These are phyloP conservation scores for Peromyscus polionotus DNA, from an alignment of 2,113 vertebrate species.

Conservation along the genomic window DNA sequence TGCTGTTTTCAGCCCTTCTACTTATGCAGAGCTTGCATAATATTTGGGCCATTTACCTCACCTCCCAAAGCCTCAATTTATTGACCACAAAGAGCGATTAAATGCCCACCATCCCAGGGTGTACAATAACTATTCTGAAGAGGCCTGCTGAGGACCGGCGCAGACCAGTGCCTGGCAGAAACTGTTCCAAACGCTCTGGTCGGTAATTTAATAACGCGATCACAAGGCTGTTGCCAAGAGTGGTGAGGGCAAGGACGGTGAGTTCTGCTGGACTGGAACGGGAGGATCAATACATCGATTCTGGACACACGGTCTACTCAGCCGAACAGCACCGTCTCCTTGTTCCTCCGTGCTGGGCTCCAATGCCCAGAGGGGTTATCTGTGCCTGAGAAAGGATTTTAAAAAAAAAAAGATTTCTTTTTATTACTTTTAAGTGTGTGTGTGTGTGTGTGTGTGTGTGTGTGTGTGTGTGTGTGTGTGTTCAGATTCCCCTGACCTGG, in stretches of 20 bases:
- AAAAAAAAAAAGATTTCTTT: neutral
- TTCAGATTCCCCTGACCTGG: neutral
- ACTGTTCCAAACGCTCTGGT: neutral
- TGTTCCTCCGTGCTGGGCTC: neutral
- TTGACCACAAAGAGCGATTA: conserved; percentile 11
- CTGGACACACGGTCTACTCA: neutral
- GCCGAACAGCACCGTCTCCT: neutral
- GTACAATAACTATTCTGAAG: conserved; percentile 18
- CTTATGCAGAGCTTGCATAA: no score
- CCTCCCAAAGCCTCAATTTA: neutral
- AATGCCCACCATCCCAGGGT: neutral
- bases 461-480: neutral
- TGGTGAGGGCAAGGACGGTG: neutral
- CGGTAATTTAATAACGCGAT: conserved; percentile 1
- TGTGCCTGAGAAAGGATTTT: neutral
- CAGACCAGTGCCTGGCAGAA: neutral
- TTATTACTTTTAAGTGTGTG: neutral
- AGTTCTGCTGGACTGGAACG: neutral
- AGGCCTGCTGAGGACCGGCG: neutral
- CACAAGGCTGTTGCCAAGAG: neutral
- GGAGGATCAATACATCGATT: neutral
- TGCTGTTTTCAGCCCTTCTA: neutral
- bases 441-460: neutral
- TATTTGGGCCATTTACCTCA: neutral
- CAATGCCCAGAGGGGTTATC: neutral